These are phyloP conservation scores for Perodicticus potto DNA, from an alignment of 2,797 vertebrate genomes.

Conservation along the genomic window DNA sequence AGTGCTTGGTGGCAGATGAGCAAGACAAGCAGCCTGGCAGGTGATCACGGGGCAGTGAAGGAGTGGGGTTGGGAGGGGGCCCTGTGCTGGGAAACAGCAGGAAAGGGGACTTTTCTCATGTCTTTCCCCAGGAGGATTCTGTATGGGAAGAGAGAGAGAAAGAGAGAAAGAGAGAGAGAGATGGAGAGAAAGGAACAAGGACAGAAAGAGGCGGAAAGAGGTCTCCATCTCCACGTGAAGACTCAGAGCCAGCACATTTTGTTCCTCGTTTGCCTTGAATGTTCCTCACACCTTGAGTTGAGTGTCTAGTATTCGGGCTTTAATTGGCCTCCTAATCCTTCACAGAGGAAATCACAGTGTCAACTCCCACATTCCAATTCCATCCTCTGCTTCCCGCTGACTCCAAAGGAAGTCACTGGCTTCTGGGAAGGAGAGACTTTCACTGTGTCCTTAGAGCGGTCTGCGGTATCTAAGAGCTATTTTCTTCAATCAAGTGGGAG, in stretches of 20 bases:
- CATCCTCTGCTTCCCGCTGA: neutral
- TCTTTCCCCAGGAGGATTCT: neutral
- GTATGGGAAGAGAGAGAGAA: neutral
- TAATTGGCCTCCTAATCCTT: neutral
- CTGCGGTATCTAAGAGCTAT: neutral
- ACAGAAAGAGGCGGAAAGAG: neutral
- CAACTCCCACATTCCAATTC: neutral
- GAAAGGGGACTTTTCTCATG: neutral
- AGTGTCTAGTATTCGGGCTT: neutral
- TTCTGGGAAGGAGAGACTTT: neutral
- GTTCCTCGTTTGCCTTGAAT: neutral
- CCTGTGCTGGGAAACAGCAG: neutral
- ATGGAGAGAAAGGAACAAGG: neutral
- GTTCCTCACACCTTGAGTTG: neutral
- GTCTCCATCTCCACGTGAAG: neutral
- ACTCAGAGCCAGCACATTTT: neutral
- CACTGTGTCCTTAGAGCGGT: neutral
- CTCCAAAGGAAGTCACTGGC: neutral
- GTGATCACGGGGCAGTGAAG: neutral
- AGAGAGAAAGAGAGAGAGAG: neutral
- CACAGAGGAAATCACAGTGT: neutral
- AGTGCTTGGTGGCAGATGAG: neutral
- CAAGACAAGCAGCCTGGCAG: neutral
- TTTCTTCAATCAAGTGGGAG: neutral
- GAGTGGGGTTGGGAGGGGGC: neutral